Percentiles rank a stretch among this genome's conserved stretches.
Conservation (phyloP, 2,797 vertebrate species). For the Arremon aurantiirostris region DNA sequence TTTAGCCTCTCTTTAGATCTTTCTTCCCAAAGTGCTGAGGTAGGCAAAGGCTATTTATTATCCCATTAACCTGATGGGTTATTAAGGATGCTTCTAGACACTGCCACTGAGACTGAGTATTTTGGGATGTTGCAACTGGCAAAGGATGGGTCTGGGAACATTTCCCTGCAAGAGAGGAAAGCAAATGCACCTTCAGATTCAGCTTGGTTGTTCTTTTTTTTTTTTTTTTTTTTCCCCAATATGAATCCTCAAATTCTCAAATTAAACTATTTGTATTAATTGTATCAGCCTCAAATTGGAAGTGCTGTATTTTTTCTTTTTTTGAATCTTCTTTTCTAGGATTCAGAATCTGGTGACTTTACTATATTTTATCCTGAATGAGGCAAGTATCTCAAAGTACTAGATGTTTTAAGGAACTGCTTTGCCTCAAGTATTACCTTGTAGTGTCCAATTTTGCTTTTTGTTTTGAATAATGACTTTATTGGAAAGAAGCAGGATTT, state of each 20-base stretch:
- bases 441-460: neutral
- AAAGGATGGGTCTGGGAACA: neutral
- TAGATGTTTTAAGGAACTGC: neutral
- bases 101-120: fast-evolving
- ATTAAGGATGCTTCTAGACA: neutral
- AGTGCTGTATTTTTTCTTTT: neutral
- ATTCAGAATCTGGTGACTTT: neutral
- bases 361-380: neutral
- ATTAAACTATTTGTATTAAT: neutral
- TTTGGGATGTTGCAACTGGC: neutral
- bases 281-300: neutral
- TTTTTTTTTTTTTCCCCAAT: neutral
- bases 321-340: neutral
- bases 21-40: neutral
- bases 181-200: neutral
- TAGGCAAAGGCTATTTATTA: neutral
- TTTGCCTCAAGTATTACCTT: neutral
- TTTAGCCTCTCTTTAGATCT: neutral
- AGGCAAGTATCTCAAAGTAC: neutral
- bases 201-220: neutral
- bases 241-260: neutral
- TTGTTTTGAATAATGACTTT: neutral
- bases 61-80: neutral
- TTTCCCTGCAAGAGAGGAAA: neutral
- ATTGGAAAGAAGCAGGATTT: neutral